Evolutionary conservation across 2,888 invertebrate species (phyloP), one percentile per base, ranked within the genome.

Genomic region (Hesperia comma): DNA sequence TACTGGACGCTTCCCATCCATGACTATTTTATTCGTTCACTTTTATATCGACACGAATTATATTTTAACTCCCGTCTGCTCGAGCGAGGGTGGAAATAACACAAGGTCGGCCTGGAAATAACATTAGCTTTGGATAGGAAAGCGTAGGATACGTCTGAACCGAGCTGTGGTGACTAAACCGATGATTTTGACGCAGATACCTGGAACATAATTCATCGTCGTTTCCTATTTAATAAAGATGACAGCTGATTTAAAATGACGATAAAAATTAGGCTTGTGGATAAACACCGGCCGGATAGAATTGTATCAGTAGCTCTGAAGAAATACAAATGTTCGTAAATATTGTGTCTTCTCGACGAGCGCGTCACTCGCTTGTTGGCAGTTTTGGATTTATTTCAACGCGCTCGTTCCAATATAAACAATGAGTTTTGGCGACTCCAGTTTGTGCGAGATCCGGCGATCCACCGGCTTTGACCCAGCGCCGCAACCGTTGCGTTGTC

Each of bases 51-150:
- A 74, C 73, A 70, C 71, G 67, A 74, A 76, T 81, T 84, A 77
- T 86, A 86, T 87, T 85, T 87, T 85, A 82, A 80, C 78, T 76
- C 74, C 72, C 76, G 76, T 79, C 72, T 77, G 77, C 76, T 79
- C 79, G 81, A 83, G 84, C 83, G 79, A 72, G 74, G 77, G 77
- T 79, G 63, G 74, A 84, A 87, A 87, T 87, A 88, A 83, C 73
- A 77, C 89, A 88, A 90, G 89, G 88, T 80, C 85, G 79, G 77
- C 82, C 87, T 88, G 72, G 74, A 86, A 87, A 89, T 88, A 88
- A 83, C 84, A 79, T 75, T 78, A 77, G 71, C 78, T 71, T 79
- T 73, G 69, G 75, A 76, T 77, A 15, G 72, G 75, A 80, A 82
- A 78, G 81, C 79, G 83, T 82, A 81, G 80, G 81, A 76, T 83